A percentile compares a stretch with the other conserved stretches of the same genome.
phyloP scores from a whole-genome alignment of 2,113 vertebrate genomes.

The Tyrannus savana region DNA sequence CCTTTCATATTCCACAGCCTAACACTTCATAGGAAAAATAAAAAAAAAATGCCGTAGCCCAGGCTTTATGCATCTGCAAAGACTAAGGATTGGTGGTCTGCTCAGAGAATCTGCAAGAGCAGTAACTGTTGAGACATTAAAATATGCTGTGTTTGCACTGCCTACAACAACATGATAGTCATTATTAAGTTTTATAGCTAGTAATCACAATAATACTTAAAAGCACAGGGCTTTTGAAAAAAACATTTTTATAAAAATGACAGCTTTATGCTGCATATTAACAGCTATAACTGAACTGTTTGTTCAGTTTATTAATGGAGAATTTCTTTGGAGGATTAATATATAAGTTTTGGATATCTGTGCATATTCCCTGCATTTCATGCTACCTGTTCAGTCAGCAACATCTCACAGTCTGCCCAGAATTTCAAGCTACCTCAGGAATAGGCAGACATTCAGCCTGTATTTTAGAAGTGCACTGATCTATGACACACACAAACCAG shows the following conservation, averaged over 20 bases:
- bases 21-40: neutral
- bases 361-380: neutral
- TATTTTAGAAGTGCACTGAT: neutral
- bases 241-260: neutral
- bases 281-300: neutral
- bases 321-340: neutral
- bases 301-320: neutral
- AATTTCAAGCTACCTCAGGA: neutral
- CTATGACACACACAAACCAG: neutral
- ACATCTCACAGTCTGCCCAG: neutral
- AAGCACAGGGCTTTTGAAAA: neutral
- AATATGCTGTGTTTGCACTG: neutral
- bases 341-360: neutral
- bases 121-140: neutral
- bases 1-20: neutral
- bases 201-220: neutral
- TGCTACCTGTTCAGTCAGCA: neutral
- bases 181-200: neutral
- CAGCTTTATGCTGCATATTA: neutral
- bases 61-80: neutral
- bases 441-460: neutral
- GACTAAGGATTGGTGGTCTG: neutral
- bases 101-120: neutral
- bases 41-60: neutral
- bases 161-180: neutral